Evolutionary conservation across 2,113 vertebrate species (phyloP), one percentile per base, ranked within the genome.

Genomic region (Andinoacara biseriatus): DNA sequence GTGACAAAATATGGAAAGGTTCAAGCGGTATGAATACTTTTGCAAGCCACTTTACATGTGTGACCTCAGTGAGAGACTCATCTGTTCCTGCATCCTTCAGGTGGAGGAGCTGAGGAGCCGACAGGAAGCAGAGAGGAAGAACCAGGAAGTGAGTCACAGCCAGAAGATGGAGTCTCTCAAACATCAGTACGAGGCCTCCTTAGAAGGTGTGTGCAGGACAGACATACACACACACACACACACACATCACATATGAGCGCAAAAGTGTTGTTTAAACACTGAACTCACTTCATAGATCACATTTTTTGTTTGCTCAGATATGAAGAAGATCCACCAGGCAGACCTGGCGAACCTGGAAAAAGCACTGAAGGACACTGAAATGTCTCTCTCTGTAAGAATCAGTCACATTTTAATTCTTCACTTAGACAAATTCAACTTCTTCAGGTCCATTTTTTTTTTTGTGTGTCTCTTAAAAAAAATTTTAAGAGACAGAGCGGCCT

Each of bases 81-180:
- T 3, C 10, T 4, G 2, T 46, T 1, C 76, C 20, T 75, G 26
- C 52, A 2, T 58, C 7, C 38, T 57, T 57, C 59, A 99, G 98
- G 96, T 99, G 88, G 97, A 98, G 92, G 96, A 96, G 81, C 93
- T 99, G 85, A 97, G 95, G 81, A 93, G 86, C 75, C 95, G 90
- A 76, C 97, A 99, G 77, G 97, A 98, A 94, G 94, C 94, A 22
- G 95, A 96, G 38, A 97, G 96, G 88, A 85, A 94, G 86, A 96
- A 96, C 83, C 95, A 97, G 3, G 96, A 97, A 93, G 94, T 86
- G 58, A 95, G 84, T 82, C 97, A 98, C 87, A 91, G 78, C 0
- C 95, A 97, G 90, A 95, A 94, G 82, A 88, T 98, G 65, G 94
- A 97, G 80, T 90, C 94, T 78, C 86, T 98, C 11, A 97, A 93